Conservation (phyloP, 2,888 invertebrate species). For the Drosophila melanosoma region DNA sequence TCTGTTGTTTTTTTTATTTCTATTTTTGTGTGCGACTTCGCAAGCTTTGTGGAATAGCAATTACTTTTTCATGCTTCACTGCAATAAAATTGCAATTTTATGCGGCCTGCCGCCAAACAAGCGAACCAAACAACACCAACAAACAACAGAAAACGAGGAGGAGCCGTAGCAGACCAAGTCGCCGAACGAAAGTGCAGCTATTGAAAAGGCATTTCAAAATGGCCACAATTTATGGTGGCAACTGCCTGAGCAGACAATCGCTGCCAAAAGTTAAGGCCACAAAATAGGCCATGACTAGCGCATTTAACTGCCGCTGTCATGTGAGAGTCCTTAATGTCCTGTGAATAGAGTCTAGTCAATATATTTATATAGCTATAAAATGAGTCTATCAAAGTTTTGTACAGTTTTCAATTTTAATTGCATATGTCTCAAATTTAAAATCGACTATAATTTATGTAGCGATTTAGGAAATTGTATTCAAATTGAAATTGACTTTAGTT, state of each 20-base stretch:
- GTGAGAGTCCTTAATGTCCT: slow-evolving; percentile 33
- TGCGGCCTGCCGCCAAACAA: slow-evolving; percentile 77
- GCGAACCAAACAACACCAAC: slow-evolving; percentile 41
- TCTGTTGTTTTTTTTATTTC: slow-evolving; percentile 13
- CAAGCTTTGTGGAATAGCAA: slow-evolving; percentile 78
- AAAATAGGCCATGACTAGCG: slow-evolving; percentile 36
- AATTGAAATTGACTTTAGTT: background rate
- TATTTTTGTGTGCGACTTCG: slow-evolving; percentile 18
- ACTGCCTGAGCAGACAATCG: slow-evolving; percentile 28
- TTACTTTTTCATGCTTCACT: slow-evolving; percentile 80
- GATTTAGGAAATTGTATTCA: background rate
- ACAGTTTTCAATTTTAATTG: background rate
- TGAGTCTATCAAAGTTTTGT: background rate
- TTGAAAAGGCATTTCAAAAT: slow-evolving; percentile 76
- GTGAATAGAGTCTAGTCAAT: slow-evolving; percentile 17
- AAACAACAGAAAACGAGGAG: slow-evolving; percentile 10
- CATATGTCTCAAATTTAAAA: background rate
- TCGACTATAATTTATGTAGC: background rate
- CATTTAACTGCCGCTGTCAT: slow-evolving; percentile 48
- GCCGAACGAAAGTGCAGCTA: slow-evolving; percentile 65
- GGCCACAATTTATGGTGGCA: slow-evolving; percentile 60
- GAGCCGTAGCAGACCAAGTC: slow-evolving; percentile 8
- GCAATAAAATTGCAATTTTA: slow-evolving; percentile 81
- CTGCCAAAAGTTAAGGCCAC: slow-evolving; percentile 48
- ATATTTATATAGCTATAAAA: background rate